Evolutionary conservation across 2,113 vertebrate species (phyloP).

Genomic region (western clawed frog (Xenopus tropicalis)): DNA sequence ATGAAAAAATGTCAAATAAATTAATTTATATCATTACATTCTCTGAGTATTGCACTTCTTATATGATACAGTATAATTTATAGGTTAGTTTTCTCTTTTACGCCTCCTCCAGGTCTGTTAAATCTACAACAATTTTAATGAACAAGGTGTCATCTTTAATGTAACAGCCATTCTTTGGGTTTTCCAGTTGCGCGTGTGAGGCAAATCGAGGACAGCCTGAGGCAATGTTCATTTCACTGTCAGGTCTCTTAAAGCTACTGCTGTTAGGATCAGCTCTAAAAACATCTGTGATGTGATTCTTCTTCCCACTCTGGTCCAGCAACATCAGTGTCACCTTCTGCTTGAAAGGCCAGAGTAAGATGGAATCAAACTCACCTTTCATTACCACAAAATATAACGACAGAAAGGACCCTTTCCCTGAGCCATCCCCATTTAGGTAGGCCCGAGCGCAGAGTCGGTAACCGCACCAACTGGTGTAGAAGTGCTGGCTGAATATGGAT

Average conservation of each 20-base stretch:
- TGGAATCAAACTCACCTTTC: constrained; percentile 85
- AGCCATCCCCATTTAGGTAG: constrained; percentile 83
- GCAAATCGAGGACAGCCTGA: constrained; percentile 77
- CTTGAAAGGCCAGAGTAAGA: constrained; percentile 86
- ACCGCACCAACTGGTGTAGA: constrained; percentile 83
- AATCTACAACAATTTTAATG: constrained; percentile 80
- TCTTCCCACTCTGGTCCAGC: constrained; percentile 78
- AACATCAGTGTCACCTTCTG: constrained; percentile 80
- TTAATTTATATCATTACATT: too few relatives aligned
- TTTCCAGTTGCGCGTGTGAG: constrained; percentile 68
- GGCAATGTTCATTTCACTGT: constrained; percentile 78
- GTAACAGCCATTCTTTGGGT: constrained; percentile 64
- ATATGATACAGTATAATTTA: too few relatives aligned
- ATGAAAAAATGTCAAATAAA: too few relatives aligned
- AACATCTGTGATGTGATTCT: constrained; percentile 67
- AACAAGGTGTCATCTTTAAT: constrained; percentile 81
- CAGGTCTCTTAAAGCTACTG: constrained; percentile 76
- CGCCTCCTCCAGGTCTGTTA: constrained; percentile 75
- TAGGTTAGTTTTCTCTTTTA: constrained; percentile 43
- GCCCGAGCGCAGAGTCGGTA: constrained; percentile 78
- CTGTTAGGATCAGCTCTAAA: constrained; percentile 76
- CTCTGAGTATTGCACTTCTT: too few relatives aligned
- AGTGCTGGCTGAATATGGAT: constrained; percentile 78
- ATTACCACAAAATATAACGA: constrained; percentile 88
- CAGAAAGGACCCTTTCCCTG: constrained; percentile 76